Base-by-base conservation (phyloP, 1,140 invertebrate species). In the Adelges cooleyi region DNA sequence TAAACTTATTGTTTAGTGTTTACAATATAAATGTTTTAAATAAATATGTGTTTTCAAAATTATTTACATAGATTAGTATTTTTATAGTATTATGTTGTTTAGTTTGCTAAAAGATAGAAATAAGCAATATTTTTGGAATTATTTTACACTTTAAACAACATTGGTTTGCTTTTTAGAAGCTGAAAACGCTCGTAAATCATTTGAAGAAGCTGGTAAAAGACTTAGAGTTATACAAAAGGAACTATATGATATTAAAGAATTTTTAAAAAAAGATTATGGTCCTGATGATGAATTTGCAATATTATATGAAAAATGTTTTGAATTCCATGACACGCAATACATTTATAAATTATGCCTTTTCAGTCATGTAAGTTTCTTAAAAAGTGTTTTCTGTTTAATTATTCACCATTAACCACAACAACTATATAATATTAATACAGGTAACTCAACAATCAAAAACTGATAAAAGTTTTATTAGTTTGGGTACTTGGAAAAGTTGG, bases 311-410 rank as follows among this genome's bases (percentile, higher is more conserved):
- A 80, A 96, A 71, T 99, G 96, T 73, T 95, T 89, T 71, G 92
- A 96, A 69, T 92, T 82, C 74, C 82, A 86, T 40, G 94, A 98
- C 71, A 80, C 89, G 50, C 95, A 99, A 77, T 99, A 99, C 76
- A 82, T 88, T 11, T 99, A 99, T 74, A 89, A 85, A 68, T 74
- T 99, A 6, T 99, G 96, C 78, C 85, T 93, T 40, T 99, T 96
- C 76, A 90, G 95, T 68, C 86, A 85, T 71, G 84, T 88, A 1
- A 52, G 42, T 44, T 52, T n/a, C n/a, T 8, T 23, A 53, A 23
- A 9, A 11, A 13, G 9, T 23, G n/a, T 25, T 53, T 53, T 23
- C 9, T 53, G 20, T n/a, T 23, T 23, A 25, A 23, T 23, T 23
- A 10, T 25, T 23, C n/a, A 15, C 18, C 18, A 10, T 11, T 13